Percentiles rank a stretch among this genome's conserved stretches.
These are phyloP conservation scores for Mechanitis mazaeus DNA, from an alignment of 2,888 invertebrate genomes.

Conservation along the genomic window DNA sequence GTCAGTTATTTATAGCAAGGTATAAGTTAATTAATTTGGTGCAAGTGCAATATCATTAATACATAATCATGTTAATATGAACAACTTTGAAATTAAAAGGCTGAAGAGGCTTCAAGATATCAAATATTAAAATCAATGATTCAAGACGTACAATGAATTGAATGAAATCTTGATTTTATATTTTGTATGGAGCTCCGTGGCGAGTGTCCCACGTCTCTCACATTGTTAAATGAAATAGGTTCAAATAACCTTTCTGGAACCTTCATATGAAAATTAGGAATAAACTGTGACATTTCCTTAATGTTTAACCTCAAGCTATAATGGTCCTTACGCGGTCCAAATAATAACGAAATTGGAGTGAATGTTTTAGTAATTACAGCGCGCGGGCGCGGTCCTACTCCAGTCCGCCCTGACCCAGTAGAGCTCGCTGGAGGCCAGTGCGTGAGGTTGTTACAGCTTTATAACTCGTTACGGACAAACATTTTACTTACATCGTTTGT, in stretches of 20 bases:
- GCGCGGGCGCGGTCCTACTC: constrained; percentile 22
- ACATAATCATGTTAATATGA: too few species aligned
- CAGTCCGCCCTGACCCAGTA: constrained; percentile 39
- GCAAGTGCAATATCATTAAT: too few species aligned
- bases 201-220: too few species aligned
- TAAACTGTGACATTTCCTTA: neutral
- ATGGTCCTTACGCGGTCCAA: neutral
- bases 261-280: constrained; percentile 1
- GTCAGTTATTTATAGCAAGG: too few species aligned
- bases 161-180: too few species aligned
- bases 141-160: too few species aligned
- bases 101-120: too few species aligned
- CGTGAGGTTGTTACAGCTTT: neutral
- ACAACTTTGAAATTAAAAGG: too few species aligned
- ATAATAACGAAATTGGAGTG: neutral
- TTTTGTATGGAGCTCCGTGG: too few species aligned
- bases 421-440: neutral
- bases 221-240: too few species aligned
- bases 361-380: neutral
- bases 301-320: neutral
- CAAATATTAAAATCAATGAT: too few species aligned
- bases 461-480: neutral
- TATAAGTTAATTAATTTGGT: too few species aligned
- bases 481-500: neutral
- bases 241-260: constrained; percentile 1